Percentiles rank a stretch among this genome's conserved stretches.
These are phyloP conservation scores for Strigops habroptila DNA, from an alignment of 2,113 vertebrate genomes.

Conservation along the genomic window DNA sequence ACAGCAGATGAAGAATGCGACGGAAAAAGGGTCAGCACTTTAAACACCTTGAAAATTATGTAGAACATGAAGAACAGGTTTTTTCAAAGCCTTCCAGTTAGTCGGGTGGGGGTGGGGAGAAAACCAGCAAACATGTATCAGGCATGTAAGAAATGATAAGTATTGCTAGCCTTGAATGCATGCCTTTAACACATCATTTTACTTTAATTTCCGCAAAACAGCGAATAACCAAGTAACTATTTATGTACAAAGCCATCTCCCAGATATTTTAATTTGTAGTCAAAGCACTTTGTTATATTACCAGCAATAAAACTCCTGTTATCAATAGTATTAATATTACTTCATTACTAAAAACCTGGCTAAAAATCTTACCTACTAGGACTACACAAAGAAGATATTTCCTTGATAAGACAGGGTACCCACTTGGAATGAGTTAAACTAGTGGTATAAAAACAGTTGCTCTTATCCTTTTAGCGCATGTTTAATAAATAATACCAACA, in stretches of 20 bases:
- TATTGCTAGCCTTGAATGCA: background rate
- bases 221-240: background rate
- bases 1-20: background rate
- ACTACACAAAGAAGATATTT: background rate
- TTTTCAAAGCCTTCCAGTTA: background rate
- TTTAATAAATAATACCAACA: background rate
- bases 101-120: background rate
- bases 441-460: background rate
- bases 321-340: background rate
- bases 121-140: background rate
- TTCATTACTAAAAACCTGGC: background rate
- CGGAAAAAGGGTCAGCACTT: background rate
- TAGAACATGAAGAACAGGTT: background rate
- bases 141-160: background rate
- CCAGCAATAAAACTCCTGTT: background rate
- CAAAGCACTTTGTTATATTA: background rate
- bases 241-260: background rate
- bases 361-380: background rate
- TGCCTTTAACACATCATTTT: background rate
- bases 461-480: background rate
- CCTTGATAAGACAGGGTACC: rapidly evolving
- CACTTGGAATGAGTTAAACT: background rate
- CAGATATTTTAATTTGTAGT: background rate
- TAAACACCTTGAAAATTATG: background rate
- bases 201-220: background rate